Base-by-base conservation (phyloP, 2,797 vertebrate species). In the Eutrigla gurnardus region DNA sequence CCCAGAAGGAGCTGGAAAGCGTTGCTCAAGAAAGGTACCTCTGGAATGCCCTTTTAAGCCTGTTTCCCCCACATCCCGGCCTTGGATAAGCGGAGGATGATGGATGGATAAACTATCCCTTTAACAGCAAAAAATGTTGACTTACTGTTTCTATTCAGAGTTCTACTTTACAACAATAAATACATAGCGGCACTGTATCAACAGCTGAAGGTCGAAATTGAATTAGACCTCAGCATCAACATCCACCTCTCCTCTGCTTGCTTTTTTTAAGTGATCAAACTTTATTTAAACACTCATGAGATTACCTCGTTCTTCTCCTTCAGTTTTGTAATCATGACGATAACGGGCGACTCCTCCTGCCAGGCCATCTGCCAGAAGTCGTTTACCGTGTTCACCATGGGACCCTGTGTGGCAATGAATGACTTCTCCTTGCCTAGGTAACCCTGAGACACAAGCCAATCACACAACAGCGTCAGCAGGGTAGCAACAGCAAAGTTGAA, bases 331-430 rank as follows among this genome's bases (percentile, higher is more conserved):
- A 99, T 98, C 98, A 99, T 99, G 86, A 99, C 96, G 81, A 99
- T 97, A 86, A 97, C 95, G 3, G 97, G 96, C 61, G 95, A 88
- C 86, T 96, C 96, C 86, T 98, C 97, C 91, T 99, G 97, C 97
- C 97, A 99, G 65, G 95, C 96, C 98, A 99, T 98, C 89, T 95
- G 95, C 98, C 98, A 99, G 94, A 99, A 98, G 89, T 99, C 97
- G 71, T 98, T 98, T 73, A 99, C 97, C 0, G 97, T 99, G 93
- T 98, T 98, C 92, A 98, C 97, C 97, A 99, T 98, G 58, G 98
- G 98, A 36, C 98, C 98, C 89, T 99, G 98, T 0, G 98, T 99
- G 83, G 98, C 98, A 62, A 99, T 97, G 92, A 95, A 98, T 0
- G 94, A 94, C 80, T 92, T 97, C 90, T 97, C 94, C 18, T 95